Base-by-base conservation (phyloP, 2,888 invertebrate species). In the Rotaria socialis region DNA sequence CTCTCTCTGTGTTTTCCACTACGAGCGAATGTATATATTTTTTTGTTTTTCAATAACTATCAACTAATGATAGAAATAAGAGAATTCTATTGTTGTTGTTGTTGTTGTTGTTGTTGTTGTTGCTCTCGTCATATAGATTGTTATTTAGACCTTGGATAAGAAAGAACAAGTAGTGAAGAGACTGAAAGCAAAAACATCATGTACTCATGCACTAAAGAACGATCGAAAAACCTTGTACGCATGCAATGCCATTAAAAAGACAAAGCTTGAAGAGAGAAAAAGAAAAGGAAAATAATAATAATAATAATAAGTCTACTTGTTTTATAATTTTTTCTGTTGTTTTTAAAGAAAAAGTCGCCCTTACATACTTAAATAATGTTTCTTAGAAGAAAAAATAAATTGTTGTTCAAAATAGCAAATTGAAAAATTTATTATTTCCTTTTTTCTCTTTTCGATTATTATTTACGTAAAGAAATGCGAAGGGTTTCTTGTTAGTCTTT, bases 101-200 rank as follows among this genome's bases (percentile, higher is more conserved):
- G 35, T 16, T 67, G 16, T 67, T 67, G 67, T 67, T 67, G 35
- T 67, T 67, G 35, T 67, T 67, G 67, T 67, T 67, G 67, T 35
- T 67, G 16, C 67, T 67, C 67, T 19, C 67, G 19, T 67, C 67
- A 19, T 16, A 14, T 27, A 67, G 35, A 35, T 67, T 67, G 67
- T 67, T 67, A 41, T 67, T 67, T 67, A 67, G 67, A 35, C 67
- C 67, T 67, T 67, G 67, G 67, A 67, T 35, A 67, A 35, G 35
- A 67, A 41, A 67, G 67, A 67, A 67, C 67, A 67, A 67, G 67
- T 35, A 67, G 27, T 35, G 35, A 67, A 67, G 14, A 67, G 35
- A 67, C 67, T 67, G 67, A 67, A 67, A 67, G 67, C 35, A 67
- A 67, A 67, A 35, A 67, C 67, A 67, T 67, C 67, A 67, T 67